Conservation (phyloP, 1,140 invertebrate species). For the Lepidurus couesii region DNA sequence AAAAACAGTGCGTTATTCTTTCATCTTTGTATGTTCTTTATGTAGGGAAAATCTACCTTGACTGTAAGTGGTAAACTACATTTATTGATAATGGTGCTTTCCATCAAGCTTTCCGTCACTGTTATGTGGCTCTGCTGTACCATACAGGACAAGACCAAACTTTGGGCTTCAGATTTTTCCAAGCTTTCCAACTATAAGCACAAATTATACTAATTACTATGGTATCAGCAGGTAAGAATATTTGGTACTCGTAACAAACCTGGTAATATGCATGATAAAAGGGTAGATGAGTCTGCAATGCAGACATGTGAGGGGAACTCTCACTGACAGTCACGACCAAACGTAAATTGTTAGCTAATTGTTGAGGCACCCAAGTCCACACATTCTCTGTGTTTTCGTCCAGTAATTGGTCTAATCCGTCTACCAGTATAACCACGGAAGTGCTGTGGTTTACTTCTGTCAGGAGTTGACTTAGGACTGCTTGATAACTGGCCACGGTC, state of each 20-base stretch:
- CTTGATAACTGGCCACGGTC: slow-evolving; percentile 33
- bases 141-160: slow-evolving; percentile 51
- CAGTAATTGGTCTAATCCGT: slow-evolving; percentile 33
- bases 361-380: slow-evolving; percentile 57
- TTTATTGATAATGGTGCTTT: not conserved
- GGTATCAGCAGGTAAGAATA: too few species aligned
- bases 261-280: not conserved
- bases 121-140: slow-evolving; percentile 58
- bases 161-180: slow-evolving; percentile 49
- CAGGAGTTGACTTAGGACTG: slow-evolving; percentile 33
- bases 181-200: slow-evolving; percentile 47
- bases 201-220: not conserved
- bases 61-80: not conserved
- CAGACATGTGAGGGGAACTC: slow-evolving; percentile 42
- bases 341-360: slow-evolving; percentile 62
- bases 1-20: not conserved
- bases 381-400: slow-evolving; percentile 33
- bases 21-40: not conserved
- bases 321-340: slow-evolving; percentile 64
- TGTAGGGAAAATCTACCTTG: not conserved
- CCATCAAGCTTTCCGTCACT: slow-evolving; percentile 37
- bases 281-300: not conserved
- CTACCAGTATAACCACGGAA: slow-evolving; percentile 29
- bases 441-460: slow-evolving; percentile 16
- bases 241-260: not conserved